Percentiles rank a stretch among this genome's conserved stretches.
Evolutionary conservation across 2,797 vertebrate species (phyloP).

Genomic region (Oryzias sinensis): DNA sequence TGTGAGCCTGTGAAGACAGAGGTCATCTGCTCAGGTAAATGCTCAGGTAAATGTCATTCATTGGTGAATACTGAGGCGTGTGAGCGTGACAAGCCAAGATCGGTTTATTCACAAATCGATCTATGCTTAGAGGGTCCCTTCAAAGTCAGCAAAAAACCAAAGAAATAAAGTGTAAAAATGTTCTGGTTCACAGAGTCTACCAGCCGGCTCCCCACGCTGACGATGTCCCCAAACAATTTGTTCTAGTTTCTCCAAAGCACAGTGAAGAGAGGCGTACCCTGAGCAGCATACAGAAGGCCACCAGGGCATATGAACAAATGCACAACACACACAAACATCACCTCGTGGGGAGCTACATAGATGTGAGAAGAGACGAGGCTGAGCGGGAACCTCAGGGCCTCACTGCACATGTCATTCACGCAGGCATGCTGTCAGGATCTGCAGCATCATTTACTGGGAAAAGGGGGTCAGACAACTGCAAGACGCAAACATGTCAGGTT

Average conservation of each 20-base stretch:
- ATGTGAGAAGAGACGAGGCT: constrained; percentile 47
- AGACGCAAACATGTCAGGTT: constrained; percentile 18
- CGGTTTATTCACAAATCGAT: constrained; percentile 56
- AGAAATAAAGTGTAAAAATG: constrained; percentile 15
- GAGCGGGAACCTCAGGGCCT: constrained; percentile 42
- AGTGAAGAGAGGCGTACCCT: constrained; percentile 21
- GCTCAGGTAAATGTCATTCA: constrained; percentile 68
- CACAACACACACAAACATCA: constrained; percentile 15
- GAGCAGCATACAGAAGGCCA: constrained; percentile 20
- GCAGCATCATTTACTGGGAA: constrained; percentile 41
- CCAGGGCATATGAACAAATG: constrained; percentile 29
- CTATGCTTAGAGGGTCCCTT: constrained; percentile 10
- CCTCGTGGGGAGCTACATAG: constrained; percentile 35
- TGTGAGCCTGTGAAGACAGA: constrained; percentile 15
- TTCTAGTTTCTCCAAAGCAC: constrained; percentile 20
- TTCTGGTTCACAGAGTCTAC: constrained; percentile 7
- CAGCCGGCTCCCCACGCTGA: constrained; percentile 14
- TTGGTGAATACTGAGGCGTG: constrained; percentile 37
- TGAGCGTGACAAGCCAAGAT: constrained; percentile 59
- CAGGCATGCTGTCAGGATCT: constrained; percentile 49
- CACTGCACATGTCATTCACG: constrained; percentile 55
- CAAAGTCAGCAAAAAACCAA: constrained; percentile 18
- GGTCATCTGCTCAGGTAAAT: constrained; percentile 58
- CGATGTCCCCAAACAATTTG: constrained; percentile 20
- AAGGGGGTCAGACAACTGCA: constrained; percentile 27